A percentile compares a stretch with the other conserved stretches of the same genome.
phyloP scores from a whole-genome alignment of 2,797 vertebrate species.

The Hippoglossus hippoglossus region DNA sequence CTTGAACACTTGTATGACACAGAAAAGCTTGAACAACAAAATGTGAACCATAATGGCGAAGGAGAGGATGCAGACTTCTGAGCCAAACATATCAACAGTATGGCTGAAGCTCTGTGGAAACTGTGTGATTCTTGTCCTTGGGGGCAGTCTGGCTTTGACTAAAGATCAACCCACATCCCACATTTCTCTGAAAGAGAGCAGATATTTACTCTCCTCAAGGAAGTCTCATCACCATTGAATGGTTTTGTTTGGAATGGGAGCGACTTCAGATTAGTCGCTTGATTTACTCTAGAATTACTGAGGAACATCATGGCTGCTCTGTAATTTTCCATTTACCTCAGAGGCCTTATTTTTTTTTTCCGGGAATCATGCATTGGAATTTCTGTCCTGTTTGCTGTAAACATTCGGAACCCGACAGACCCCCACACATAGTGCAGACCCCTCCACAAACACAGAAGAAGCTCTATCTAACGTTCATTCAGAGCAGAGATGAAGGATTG shows the following conservation, averaged over 20 bases:
- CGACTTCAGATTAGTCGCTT: slow-evolving; percentile 18
- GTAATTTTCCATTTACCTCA: slow-evolving; percentile 72
- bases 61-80: slow-evolving; percentile 23
- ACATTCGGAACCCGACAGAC: slow-evolving; percentile 66
- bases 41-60: slow-evolving; percentile 24
- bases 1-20: slow-evolving; percentile 25
- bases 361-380: slow-evolving; percentile 43
- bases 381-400: slow-evolving; percentile 70
- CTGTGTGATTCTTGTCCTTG: slow-evolving; percentile 23
- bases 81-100: slow-evolving; percentile 32
- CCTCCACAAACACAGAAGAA: slow-evolving; percentile 59
- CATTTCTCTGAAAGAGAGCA: not conserved
- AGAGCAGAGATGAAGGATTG: slow-evolving; percentile 68
- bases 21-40: slow-evolving; percentile 24
- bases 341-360: slow-evolving; percentile 43
- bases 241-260: slow-evolving; percentile 41
- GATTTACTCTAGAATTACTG: slow-evolving; percentile 42
- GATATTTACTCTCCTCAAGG: not conserved
- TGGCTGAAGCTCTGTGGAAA: slow-evolving; percentile 14
- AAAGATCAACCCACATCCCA: not conserved
- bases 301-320: slow-evolving; percentile 12
- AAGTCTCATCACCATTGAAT: slow-evolving; percentile 25
- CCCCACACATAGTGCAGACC: slow-evolving; percentile 50
- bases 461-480: slow-evolving; percentile 57
- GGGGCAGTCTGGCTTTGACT: slow-evolving; percentile 46